Percentiles rank a stretch among this genome's conserved stretches.
phyloP scores from a whole-genome alignment of 2,888 invertebrate genomes.

The Darwinula stevensoni region DNA sequence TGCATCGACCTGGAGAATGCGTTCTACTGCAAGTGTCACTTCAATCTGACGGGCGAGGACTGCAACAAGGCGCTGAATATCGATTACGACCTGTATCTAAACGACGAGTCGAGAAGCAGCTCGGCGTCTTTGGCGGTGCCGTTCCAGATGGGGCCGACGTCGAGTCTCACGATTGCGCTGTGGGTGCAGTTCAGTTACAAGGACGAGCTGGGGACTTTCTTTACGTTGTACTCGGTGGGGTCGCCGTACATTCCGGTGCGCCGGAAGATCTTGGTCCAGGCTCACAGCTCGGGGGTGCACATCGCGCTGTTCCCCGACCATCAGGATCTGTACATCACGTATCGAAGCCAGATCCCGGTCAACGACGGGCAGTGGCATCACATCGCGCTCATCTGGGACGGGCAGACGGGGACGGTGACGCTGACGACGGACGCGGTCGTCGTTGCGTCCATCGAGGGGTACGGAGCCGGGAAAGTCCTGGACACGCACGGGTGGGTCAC shows the following conservation, averaged over 20 bases:
- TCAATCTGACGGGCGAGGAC: slow-evolving; percentile 82
- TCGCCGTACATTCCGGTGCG: slow-evolving; percentile 30
- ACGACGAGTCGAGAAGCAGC: slow-evolving; percentile 49
- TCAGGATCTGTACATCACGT: slow-evolving; percentile 64
- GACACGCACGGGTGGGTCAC: slow-evolving; percentile 44
- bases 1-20: slow-evolving; percentile 68
- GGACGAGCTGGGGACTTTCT: slow-evolving; percentile 76
- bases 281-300: slow-evolving; percentile 73
- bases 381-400: slow-evolving; percentile 79
- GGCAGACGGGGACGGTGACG: slow-evolving; percentile 50
- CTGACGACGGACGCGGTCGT: slow-evolving; percentile 85
- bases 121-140: slow-evolving; percentile 79
- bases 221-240: slow-evolving; percentile 68
- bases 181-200: slow-evolving; percentile 85
- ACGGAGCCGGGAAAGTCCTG: slow-evolving; percentile 45
- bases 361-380: slow-evolving; percentile 95
- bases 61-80: slow-evolving; percentile 90
- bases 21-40: slow-evolving; percentile 87
- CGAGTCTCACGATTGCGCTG: slow-evolving; percentile 61
- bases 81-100: slow-evolving; percentile 90
- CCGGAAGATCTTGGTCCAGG: slow-evolving; percentile 54
- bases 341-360: slow-evolving; percentile 65
- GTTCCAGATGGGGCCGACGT: slow-evolving; percentile 39
- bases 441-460: slow-evolving; percentile 67
- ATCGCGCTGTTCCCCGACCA: slow-evolving; percentile 61